Evolutionary conservation across 2,113 vertebrate genomes (phyloP).

Genomic region (Physeter macrocephalus): DNA sequence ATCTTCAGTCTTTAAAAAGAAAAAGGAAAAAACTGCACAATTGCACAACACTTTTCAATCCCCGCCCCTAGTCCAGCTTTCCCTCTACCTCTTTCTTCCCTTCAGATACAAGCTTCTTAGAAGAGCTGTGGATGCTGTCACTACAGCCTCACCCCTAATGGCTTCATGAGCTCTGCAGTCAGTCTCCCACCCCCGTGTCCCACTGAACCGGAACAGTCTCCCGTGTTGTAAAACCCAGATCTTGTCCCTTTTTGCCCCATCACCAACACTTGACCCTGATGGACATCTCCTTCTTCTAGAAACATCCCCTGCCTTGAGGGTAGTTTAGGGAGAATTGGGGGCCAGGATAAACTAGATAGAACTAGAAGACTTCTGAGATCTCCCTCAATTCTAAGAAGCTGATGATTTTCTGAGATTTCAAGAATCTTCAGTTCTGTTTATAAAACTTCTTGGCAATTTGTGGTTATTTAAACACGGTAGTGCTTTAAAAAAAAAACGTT

Average conservation of each 20-base stretch:
- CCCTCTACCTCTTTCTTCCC: not conserved
- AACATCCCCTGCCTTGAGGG: not conserved
- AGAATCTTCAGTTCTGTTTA: conserved; percentile 53
- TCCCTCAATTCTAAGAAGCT: not conserved
- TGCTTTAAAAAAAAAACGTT: conserved; percentile 24
- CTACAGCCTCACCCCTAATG: not conserved
- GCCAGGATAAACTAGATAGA: not conserved
- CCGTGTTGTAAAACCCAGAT: not conserved
- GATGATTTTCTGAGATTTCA: conserved; percentile 37
- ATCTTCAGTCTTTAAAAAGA: not conserved
- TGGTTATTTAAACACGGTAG: conserved; percentile 44
- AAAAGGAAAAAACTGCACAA: not conserved
- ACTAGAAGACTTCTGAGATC: not conserved
- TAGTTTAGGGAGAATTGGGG: not conserved
- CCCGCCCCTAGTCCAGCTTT: not conserved
- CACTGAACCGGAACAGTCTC: not conserved
- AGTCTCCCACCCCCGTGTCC: not conserved
- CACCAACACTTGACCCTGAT: not conserved
- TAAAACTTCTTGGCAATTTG: conserved; percentile 49
- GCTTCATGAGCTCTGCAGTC: not conserved
- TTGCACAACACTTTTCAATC: not conserved
- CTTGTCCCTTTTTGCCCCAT: not conserved
- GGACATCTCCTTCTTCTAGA: not conserved
- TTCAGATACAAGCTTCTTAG: not conserved
- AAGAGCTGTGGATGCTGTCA: not conserved